These are phyloP conservation scores for Argopecten irradians DNA, from an alignment of 1,140 invertebrate genomes.

Conservation along the genomic window DNA sequence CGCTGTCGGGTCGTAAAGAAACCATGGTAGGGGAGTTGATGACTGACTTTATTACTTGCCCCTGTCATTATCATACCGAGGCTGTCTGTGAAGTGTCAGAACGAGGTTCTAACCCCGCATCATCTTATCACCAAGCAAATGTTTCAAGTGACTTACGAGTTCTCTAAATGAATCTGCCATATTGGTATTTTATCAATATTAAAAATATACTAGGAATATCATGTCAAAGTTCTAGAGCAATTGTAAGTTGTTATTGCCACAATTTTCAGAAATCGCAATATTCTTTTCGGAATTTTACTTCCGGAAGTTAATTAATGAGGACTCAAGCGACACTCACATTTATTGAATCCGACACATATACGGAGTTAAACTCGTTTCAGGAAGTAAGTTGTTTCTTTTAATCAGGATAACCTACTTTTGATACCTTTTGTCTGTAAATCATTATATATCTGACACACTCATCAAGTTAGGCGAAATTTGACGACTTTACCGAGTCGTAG, in stretches of 20 bases:
- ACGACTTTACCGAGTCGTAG: too few species aligned
- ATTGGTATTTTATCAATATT: neutral
- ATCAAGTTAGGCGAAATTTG: neutral
- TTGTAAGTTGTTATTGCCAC: neutral
- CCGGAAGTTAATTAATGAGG: neutral
- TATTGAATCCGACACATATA: neutral
- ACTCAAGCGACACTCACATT: neutral
- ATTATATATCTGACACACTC: neutral
- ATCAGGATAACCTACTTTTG: neutral
- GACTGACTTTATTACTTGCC: neutral
- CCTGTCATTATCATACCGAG: conserved; percentile 21
- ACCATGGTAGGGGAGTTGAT: neutral
- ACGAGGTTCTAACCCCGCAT: neutral
- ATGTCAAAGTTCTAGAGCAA: neutral
- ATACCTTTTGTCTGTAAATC: neutral
- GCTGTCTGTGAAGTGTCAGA: neutral
- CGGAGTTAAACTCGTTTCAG: neutral
- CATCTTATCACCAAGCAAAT: neutral
- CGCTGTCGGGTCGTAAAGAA: neutral
- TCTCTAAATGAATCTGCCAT: neutral
- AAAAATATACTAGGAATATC: neutral
- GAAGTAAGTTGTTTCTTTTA: neutral
- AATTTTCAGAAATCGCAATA: neutral
- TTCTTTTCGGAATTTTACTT: neutral
- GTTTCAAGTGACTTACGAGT: neutral